These are phyloP conservation scores for Leptatherina wallacei DNA, from an alignment of 2,797 vertebrate genomes.

Conservation along the genomic window DNA sequence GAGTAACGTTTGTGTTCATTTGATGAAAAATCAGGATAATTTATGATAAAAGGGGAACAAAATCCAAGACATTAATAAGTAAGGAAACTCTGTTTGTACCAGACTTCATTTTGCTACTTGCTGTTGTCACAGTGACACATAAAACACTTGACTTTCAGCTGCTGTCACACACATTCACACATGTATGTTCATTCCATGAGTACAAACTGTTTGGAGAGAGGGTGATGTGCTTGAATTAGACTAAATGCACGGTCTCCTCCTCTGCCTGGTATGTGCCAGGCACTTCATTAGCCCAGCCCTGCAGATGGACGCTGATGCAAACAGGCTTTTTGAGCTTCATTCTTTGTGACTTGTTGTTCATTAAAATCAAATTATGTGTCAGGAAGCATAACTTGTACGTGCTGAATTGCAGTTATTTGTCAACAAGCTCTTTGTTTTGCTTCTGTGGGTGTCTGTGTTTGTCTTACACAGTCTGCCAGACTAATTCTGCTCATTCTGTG, in stretches of 20 bases:
- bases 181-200: background rate
- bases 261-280: conserved; percentile 63
- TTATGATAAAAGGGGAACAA: no score
- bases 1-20: background rate
- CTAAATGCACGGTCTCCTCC: conserved; percentile 28
- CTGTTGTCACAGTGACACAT: no score
- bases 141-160: background rate
- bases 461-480: conserved; percentile 61
- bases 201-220: conserved; percentile 1
- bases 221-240: conserved; percentile 16
- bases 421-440: conserved; percentile 73
- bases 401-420: conserved; percentile 73
- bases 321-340: conserved; percentile 89
- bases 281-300: conserved; percentile 76
- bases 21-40: no score
- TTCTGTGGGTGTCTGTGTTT: conserved; percentile 70
- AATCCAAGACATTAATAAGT: no score
- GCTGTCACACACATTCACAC: background rate
- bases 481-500: conserved; percentile 48
- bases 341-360: conserved; percentile 96
- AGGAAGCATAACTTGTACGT: conserved; percentile 85
- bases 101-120: no score
- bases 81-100: no score
- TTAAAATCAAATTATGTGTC: conserved; percentile 95
- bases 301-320: conserved; percentile 82